A percentile compares a stretch with the other conserved stretches of the same genome.
Evolutionary conservation across 2,888 invertebrate genomes (phyloP).

Genomic region (Arge pagana): DNA sequence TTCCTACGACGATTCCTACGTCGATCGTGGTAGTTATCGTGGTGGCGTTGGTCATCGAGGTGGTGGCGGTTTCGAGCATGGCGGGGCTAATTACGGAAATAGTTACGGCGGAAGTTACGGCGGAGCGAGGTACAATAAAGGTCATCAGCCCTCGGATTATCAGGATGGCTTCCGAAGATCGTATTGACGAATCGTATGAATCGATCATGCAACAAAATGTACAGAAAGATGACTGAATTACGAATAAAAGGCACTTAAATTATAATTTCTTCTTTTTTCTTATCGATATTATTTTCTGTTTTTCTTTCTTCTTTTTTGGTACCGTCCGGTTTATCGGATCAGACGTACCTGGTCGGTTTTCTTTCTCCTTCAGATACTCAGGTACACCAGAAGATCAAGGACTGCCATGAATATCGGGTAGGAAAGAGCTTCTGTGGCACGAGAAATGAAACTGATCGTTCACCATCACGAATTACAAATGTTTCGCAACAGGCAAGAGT

Average conservation of each 20-base stretch:
- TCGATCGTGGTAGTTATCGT: conserved; percentile 23
- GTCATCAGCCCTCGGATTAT: conserved; percentile 27
- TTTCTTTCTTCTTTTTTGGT: too few relatives aligned
- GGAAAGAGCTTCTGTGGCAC: conserved; percentile 33
- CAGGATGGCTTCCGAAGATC: conserved; percentile 13
- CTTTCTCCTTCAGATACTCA: conserved; percentile 39
- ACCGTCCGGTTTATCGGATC: too few relatives aligned
- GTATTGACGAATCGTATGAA: not conserved
- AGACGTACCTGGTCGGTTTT: too few relatives aligned
- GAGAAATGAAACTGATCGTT: too few relatives aligned
- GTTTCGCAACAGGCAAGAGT: too few relatives aligned
- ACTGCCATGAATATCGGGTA: conserved; percentile 43
- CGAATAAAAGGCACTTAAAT: too few relatives aligned
- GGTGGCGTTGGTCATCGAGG: conserved; percentile 4
- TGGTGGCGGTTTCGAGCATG: too few relatives aligned
- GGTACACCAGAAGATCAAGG: conserved; percentile 44
- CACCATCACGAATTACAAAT: too few relatives aligned
- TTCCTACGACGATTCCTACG: conserved; percentile 19
- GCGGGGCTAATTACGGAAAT: conserved; percentile 19
- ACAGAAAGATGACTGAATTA: not conserved
- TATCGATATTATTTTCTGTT: not conserved
- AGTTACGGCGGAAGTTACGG: conserved; percentile 28
- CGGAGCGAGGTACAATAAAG: conserved; percentile 26
- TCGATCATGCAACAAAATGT: not conserved
- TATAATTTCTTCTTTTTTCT: too few relatives aligned